Evolutionary conservation across 2,888 invertebrate genomes (phyloP).

Genomic region (Seira ritae): DNA sequence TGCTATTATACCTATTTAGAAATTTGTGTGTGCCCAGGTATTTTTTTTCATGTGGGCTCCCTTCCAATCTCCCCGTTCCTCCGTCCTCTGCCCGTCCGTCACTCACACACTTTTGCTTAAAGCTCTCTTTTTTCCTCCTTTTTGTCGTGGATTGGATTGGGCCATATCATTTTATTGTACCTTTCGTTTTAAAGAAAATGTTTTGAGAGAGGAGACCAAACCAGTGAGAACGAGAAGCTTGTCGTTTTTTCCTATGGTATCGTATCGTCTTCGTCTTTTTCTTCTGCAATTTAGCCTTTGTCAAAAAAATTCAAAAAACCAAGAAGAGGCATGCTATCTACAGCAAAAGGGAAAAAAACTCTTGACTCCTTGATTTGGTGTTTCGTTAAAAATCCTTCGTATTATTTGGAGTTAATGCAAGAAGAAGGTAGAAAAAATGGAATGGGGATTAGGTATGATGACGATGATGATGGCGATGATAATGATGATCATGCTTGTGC

Average conservation of each 20-base stretch:
- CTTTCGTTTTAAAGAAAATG: too few relatives aligned
- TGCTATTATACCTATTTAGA: too few relatives aligned
- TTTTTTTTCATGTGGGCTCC: slow-evolving; percentile 5
- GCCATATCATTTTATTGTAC: slow-evolving; percentile 31
- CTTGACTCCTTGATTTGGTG: slow-evolving; percentile 3
- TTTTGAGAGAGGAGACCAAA: not conserved
- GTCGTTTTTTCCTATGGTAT: too few relatives aligned
- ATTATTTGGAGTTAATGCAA: not conserved
- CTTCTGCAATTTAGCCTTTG: not conserved
- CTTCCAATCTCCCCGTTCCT: not conserved
- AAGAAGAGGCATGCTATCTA: not conserved
- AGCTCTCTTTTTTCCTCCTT: slow-evolving; percentile 1
- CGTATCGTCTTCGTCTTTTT: not conserved
- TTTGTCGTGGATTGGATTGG: not conserved
- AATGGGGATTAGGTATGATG: slow-evolving; percentile 6
- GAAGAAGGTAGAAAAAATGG: not conserved
- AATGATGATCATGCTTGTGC: slow-evolving; percentile 23
- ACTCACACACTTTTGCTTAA: not conserved
- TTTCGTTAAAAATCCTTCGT: not conserved
- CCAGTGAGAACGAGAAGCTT: not conserved
- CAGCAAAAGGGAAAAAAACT: not conserved
- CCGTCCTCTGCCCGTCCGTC: too few relatives aligned
- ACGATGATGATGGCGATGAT: not conserved
- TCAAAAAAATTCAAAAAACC: not conserved
- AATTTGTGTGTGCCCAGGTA: not conserved